Conservation (phyloP, 2,797 vertebrate genomes). For the Chaunax sp. region DNA sequence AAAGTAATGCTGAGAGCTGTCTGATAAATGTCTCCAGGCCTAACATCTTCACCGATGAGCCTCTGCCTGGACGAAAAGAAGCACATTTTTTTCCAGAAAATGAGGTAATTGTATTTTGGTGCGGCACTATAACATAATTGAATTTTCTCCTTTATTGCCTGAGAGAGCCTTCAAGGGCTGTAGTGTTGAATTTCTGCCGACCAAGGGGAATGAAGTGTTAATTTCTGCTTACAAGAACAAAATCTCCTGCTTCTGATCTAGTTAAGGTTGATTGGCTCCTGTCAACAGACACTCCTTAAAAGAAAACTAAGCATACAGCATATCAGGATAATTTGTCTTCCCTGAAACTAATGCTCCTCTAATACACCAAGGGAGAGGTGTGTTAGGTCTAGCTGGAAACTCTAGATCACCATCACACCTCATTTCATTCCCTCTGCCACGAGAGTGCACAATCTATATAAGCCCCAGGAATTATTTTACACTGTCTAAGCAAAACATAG, state of each 20-base stretch:
- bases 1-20: constrained; percentile 20
- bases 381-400: constrained; percentile 80
- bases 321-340: constrained; percentile 77
- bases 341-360: constrained; percentile 82
- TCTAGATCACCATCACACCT: constrained; percentile 78
- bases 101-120: constrained; percentile 79
- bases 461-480: constrained; percentile 85
- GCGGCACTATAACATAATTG: constrained; percentile 72
- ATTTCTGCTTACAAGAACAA: constrained; percentile 90
- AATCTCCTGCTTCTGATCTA: constrained; percentile 82
- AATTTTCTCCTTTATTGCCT: constrained; percentile 76
- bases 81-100: constrained; percentile 62
- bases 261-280: constrained; percentile 84
- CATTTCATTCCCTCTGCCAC: constrained; percentile 73
- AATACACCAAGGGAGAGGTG: constrained; percentile 78
- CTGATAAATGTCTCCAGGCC: constrained; percentile 37
- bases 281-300: constrained; percentile 82
- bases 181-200: constrained; percentile 88
- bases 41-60: constrained; percentile 38
- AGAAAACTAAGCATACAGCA: constrained; percentile 76
- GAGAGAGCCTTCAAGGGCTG: constrained; percentile 71
- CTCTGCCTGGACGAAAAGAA: constrained; percentile 54
- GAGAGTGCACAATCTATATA: constrained; percentile 76
- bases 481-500: constrained; percentile 86
- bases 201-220: constrained; percentile 88